Percentiles rank a stretch among this genome's conserved stretches.
Evolutionary conservation across 2,113 vertebrate genomes (phyloP).

Genomic region (Hiodon tergisus): DNA sequence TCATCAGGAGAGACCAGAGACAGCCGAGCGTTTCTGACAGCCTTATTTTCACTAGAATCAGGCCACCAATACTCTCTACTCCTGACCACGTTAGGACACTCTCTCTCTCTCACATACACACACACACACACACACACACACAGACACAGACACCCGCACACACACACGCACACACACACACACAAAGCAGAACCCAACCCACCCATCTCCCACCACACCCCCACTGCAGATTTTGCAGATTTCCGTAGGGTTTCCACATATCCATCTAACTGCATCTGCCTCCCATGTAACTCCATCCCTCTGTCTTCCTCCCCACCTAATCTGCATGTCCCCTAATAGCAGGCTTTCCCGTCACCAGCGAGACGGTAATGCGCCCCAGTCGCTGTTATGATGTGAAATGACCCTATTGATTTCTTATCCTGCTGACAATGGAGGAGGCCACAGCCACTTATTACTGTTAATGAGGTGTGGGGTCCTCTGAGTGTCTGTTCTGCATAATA

Average conservation of each 20-base stretch:
- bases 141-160: neutral
- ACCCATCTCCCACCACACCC: neutral
- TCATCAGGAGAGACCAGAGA: slow-evolving; percentile 50
- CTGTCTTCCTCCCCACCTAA: slow-evolving; percentile 58
- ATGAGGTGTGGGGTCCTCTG: slow-evolving; percentile 61
- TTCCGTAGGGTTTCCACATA: slow-evolving; percentile 55
- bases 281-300: slow-evolving; percentile 56
- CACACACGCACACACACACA: neutral
- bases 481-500: slow-evolving; percentile 35
- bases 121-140: neutral
- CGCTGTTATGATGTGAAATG: slow-evolving; percentile 71
- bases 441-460: slow-evolving; percentile 69
- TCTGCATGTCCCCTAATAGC: slow-evolving; percentile 62
- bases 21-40: slow-evolving; percentile 31
- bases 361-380: slow-evolving; percentile 64
- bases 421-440: slow-evolving; percentile 67
- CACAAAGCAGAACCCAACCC: slow-evolving; percentile 15
- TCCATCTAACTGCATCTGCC: slow-evolving; percentile 50
- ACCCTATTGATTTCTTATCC: slow-evolving; percentile 68
- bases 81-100: slow-evolving; percentile 2
- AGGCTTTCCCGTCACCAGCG: slow-evolving; percentile 61
- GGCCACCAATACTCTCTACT: neutral
- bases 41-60: slow-evolving; percentile 34
- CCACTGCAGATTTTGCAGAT: slow-evolving; percentile 37
- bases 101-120: slow-evolving; percentile 5